phyloP scores from a whole-genome alignment of 1,140 invertebrate species.

The Aphelenchoides besseyi region DNA sequence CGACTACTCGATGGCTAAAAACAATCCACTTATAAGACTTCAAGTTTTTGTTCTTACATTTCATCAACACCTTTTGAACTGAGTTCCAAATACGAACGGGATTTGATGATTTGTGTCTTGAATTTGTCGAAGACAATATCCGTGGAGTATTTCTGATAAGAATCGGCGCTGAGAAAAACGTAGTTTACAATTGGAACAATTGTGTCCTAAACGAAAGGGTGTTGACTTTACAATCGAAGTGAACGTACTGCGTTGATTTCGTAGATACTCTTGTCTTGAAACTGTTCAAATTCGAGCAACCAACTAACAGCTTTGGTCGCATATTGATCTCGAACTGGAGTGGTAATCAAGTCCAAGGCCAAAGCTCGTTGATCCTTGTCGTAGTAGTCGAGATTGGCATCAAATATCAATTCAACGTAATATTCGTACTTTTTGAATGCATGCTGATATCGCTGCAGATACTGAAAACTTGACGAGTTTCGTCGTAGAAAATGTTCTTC shows the following conservation, averaged over 20 bases:
- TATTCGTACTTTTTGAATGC: constrained; percentile 43
- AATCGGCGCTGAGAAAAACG: constrained; percentile 33
- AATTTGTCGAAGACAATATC: constrained; percentile 44
- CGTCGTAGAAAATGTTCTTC: constrained; percentile 27
- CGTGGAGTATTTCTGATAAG: constrained; percentile 34
- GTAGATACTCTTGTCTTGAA: constrained; percentile 37
- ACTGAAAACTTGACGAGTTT: constrained; percentile 23
- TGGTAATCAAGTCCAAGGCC: constrained; percentile 31
- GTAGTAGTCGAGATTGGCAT: constrained; percentile 42
- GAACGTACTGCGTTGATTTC: constrained; percentile 33
- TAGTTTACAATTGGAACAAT: constrained; percentile 41
- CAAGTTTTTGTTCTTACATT: constrained; percentile 27
- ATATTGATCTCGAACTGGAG: constrained; percentile 33
- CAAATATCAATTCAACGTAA: constrained; percentile 33
- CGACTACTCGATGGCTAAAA: constrained; percentile 36
- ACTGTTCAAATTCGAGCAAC: constrained; percentile 46
- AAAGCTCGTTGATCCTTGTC: constrained; percentile 32
- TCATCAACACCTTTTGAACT: constrained; percentile 34
- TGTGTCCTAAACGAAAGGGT: constrained; percentile 29
- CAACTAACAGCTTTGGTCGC: constrained; percentile 44
- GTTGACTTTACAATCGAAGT: background rate
- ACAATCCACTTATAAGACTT: background rate
- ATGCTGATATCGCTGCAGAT: constrained; percentile 22
- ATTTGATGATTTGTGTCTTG: constrained; percentile 43
- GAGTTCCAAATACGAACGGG: constrained; percentile 50